phyloP scores from a whole-genome alignment of 1,140 invertebrate species.

The Scylla paramamosain region DNA sequence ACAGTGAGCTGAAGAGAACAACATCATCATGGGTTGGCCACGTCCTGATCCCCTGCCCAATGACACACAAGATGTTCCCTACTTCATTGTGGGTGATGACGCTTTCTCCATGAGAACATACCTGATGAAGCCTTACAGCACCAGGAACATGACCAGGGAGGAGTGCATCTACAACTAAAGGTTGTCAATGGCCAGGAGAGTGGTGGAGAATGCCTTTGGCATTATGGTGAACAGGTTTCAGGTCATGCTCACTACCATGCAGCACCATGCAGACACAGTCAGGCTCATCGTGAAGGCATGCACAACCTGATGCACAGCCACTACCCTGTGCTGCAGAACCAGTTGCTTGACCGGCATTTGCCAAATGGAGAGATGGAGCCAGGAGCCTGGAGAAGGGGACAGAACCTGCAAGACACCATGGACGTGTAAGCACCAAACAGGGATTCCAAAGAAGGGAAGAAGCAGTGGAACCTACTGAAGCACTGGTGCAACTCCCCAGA shows the following conservation, averaged over 20 bases:
- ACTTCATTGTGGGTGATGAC: constrained; percentile 21
- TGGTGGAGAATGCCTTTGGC: no score
- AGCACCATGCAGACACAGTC: no score
- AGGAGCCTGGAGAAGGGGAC: background rate
- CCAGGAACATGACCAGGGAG: constrained; percentile 4
- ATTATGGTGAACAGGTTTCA: no score
- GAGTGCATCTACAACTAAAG: constrained; percentile 17
- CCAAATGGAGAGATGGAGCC: background rate
- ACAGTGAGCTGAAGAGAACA: constrained; percentile 41
- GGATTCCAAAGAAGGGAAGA: constrained; percentile 17
- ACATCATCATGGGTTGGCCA: background rate
- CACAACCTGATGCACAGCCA: no score
- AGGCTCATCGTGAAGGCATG: no score
- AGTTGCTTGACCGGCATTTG: background rate
- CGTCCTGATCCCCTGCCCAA: constrained; percentile 43
- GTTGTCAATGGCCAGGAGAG: no score
- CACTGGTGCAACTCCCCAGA: constrained; percentile 25
- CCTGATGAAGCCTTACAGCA: constrained; percentile 48
- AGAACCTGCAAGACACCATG: background rate
- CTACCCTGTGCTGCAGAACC: no score
- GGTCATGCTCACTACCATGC: no score
- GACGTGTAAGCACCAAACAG: background rate
- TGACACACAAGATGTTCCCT: constrained; percentile 31
- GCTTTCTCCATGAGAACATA: constrained; percentile 34
- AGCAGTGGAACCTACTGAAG: constrained; percentile 12